phyloP scores from a whole-genome alignment of 2,797 vertebrate species.

The Nasua narica region DNA sequence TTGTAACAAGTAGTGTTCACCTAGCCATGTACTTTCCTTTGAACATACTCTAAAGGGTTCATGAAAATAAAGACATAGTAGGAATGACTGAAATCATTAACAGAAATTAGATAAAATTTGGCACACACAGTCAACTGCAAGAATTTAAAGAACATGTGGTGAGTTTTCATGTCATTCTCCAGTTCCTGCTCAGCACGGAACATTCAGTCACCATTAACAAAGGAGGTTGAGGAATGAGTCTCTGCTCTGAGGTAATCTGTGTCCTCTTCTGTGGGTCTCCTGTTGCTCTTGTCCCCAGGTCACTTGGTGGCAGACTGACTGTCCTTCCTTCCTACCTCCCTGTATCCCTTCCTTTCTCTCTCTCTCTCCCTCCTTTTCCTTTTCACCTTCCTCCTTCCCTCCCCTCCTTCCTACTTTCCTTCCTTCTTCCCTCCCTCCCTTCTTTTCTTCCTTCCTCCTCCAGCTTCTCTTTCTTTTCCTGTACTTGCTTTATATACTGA shows the following conservation, averaged over 20 bases:
- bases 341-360: not conserved
- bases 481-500: not conserved
- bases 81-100: not conserved
- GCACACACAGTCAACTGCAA: not conserved
- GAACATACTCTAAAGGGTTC: not conserved
- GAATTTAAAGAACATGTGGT: not conserved
- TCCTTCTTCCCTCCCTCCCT: not conserved
- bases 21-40: not conserved
- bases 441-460: too few relatives aligned
- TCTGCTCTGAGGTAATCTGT: not conserved
- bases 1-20: not conserved
- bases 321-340: not conserved
- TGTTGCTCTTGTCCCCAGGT: not conserved
- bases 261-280: not conserved
- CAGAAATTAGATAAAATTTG: not conserved
- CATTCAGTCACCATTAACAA: not conserved
- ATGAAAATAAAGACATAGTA: not conserved
- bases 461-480: not conserved
- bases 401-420: fast-evolving
- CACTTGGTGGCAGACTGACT: not conserved
- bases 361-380: too few relatives aligned
- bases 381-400: not conserved
- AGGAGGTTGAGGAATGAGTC: not conserved
- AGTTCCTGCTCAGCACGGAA: not conserved
- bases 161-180: not conserved